Percentiles rank a stretch among this genome's conserved stretches.
These are phyloP conservation scores for Falcaria lacertinaria DNA, from an alignment of 2,888 invertebrate species.

Conservation along the genomic window DNA sequence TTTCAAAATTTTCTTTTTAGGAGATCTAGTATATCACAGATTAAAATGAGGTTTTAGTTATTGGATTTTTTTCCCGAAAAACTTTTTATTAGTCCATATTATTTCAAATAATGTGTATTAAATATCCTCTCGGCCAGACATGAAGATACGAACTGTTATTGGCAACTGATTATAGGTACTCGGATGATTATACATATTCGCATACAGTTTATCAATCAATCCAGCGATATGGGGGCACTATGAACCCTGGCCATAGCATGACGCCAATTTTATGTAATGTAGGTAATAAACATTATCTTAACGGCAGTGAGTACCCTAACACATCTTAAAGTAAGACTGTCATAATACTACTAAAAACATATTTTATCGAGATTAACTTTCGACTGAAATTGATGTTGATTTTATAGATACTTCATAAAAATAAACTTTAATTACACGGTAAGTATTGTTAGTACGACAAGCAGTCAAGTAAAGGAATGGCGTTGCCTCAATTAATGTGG, in stretches of 20 bases:
- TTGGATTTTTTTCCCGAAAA: constrained; percentile 16
- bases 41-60: constrained; percentile 13
- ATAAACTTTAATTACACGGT: no score
- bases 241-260: constrained; percentile 30
- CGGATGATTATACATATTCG: constrained; percentile 32
- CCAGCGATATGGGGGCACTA: constrained; percentile 20
- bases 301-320: no score
- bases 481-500: no score
- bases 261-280: constrained; percentile 12
- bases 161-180: constrained; percentile 57
- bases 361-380: no score
- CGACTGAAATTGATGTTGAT: no score
- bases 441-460: no score
- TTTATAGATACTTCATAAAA: no score
- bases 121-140: no score
- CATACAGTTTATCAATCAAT: constrained; percentile 28
- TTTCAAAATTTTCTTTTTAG: constrained; percentile 32
- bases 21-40: constrained; percentile 50
- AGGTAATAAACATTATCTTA: no score
- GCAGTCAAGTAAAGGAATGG: no score
- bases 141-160: constrained; percentile 57
- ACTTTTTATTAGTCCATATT: constrained; percentile 12
- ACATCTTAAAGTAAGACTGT: no score
- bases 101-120: constrained; percentile 7
- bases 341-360: no score